Percentiles rank a stretch among this genome's conserved stretches.
Evolutionary conservation across 2,888 invertebrate genomes (phyloP).

Genomic region (Mamestra brassicae): DNA sequence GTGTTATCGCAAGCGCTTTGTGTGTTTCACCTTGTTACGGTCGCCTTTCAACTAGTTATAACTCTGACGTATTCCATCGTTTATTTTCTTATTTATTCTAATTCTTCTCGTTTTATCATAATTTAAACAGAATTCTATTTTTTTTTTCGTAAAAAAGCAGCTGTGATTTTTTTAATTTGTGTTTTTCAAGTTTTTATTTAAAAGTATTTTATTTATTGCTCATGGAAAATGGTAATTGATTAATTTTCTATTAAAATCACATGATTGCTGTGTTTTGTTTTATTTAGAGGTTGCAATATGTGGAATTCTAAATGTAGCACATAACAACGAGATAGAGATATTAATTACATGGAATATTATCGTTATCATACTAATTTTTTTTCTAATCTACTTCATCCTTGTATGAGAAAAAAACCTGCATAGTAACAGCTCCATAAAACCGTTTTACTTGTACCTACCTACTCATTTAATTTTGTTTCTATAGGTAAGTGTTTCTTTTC

Average conservation of each 20-base stretch:
- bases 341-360: neutral
- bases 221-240: slow-evolving; percentile 21
- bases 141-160: neutral
- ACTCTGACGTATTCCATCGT: slow-evolving; percentile 63
- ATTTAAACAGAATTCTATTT: neutral
- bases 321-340: slow-evolving; percentile 2
- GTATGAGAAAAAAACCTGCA: neutral
- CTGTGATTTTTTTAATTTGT: slow-evolving; percentile 39
- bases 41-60: slow-evolving; percentile 74
- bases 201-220: slow-evolving; percentile 38
- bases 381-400: neutral
- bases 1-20: slow-evolving; percentile 86
- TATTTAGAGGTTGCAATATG: neutral
- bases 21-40: slow-evolving; percentile 84
- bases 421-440: neutral
- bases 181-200: slow-evolving; percentile 27
- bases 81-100: slow-evolving; percentile 64
- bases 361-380: neutral
- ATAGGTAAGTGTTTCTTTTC: neutral
- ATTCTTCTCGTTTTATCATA: neutral
- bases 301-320: slow-evolving; percentile 22
- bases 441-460: neutral
- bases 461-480: neutral
- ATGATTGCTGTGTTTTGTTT: slow-evolving; percentile 26
- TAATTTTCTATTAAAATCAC: slow-evolving; percentile 36